Evolutionary conservation across 2,797 vertebrate species (phyloP).

Genomic region (Sphaeramia orbicularis): DNA sequence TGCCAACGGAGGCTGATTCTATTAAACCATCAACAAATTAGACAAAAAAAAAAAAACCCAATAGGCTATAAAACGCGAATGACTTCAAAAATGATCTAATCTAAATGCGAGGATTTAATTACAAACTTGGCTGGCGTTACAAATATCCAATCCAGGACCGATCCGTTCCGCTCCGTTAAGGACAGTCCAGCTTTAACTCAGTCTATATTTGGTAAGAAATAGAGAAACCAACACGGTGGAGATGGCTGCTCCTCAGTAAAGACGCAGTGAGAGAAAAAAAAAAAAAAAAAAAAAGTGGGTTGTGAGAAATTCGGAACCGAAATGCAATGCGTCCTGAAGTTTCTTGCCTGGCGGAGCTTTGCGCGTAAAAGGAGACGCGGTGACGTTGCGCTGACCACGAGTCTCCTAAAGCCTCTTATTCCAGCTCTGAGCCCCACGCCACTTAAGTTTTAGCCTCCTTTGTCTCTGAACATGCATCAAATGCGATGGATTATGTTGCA

Average conservation of each 20-base stretch:
- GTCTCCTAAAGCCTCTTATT: conserved; percentile 69
- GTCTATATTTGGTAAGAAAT: conserved; percentile 79
- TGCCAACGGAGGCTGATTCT: neutral
- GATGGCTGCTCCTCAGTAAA: neutral
- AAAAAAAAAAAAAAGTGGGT: neutral
- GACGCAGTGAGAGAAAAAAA: neutral
- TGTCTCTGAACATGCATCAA: conserved; percentile 33
- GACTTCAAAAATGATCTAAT: conserved; percentile 9
- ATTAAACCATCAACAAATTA: neutral
- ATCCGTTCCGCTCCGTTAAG: conserved; percentile 42
- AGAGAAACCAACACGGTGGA: conserved; percentile 33
- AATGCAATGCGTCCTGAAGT: neutral
- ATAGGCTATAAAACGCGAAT: neutral
- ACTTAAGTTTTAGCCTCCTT: conserved; percentile 28
- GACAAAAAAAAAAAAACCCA: neutral
- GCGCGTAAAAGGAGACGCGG: conserved; percentile 42
- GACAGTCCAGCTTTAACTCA: conserved; percentile 58
- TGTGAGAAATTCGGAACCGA: neutral
- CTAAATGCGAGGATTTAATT: conserved; percentile 56
- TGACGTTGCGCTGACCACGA: conserved; percentile 52
- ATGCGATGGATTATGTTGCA: conserved; percentile 54
- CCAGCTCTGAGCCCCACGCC: conserved; percentile 34
- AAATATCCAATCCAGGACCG: conserved; percentile 34
- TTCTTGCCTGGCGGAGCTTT: conserved; percentile 11
- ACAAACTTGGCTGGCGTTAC: conserved; percentile 70